Evolutionary conservation across 2,888 invertebrate species (phyloP).

Genomic region (Erebia ligea): DNA sequence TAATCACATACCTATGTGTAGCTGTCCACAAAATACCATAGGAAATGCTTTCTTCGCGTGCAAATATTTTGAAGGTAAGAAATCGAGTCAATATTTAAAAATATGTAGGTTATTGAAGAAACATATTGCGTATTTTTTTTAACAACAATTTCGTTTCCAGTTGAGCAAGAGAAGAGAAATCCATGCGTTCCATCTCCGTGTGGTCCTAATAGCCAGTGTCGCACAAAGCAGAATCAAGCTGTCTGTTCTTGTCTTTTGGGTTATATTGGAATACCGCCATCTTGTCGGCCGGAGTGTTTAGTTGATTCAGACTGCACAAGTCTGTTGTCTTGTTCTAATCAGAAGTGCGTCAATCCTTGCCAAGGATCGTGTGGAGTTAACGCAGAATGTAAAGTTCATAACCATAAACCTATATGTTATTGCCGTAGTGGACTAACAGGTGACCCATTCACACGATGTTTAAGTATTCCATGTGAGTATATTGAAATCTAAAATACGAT

Average conservation of each 20-base stretch:
- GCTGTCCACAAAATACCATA: slow-evolving; percentile 85
- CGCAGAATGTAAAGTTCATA: slow-evolving; percentile 90
- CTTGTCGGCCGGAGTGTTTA: slow-evolving; percentile 92
- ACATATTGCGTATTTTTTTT: slow-evolving; percentile 2
- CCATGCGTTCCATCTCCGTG: slow-evolving; percentile 90
- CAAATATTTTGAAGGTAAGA: slow-evolving; percentile 75
- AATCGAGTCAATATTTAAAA: not conserved
- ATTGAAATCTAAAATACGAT: not conserved
- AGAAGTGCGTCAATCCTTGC: slow-evolving; percentile 92
- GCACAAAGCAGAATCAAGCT: slow-evolving; percentile 80
- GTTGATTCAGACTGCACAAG: slow-evolving; percentile 91
- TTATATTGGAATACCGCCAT: slow-evolving; percentile 88
- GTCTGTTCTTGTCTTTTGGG: slow-evolving; percentile 90
- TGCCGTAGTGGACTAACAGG: slow-evolving; percentile 89
- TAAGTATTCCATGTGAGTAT: slow-evolving; percentile 60
- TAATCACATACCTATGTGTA: slow-evolving; percentile 87
- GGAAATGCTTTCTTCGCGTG: slow-evolving; percentile 89
- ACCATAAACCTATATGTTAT: slow-evolving; percentile 93
- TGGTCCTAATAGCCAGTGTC: slow-evolving; percentile 90
- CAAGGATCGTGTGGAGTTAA: slow-evolving; percentile 90
- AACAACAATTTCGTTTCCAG: slow-evolving; percentile 48
- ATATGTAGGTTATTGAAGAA: not conserved
- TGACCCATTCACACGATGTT: slow-evolving; percentile 90
- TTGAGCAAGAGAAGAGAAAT: slow-evolving; percentile 56
- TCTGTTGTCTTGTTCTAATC: slow-evolving; percentile 89